These are phyloP conservation scores for Pseudochirops cupreus DNA, from an alignment of 2,797 vertebrate genomes.

Conservation along the genomic window DNA sequence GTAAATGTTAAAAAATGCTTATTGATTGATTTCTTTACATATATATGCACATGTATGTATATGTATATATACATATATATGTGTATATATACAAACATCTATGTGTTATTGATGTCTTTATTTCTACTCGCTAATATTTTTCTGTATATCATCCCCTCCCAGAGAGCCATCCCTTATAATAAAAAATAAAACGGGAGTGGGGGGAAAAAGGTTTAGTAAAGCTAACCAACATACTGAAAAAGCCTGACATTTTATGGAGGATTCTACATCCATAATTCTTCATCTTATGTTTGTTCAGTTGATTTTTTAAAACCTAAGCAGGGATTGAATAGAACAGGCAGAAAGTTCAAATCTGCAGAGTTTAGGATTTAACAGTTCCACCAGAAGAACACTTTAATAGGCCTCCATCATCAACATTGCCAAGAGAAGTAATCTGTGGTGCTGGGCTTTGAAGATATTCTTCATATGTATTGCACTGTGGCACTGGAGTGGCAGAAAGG, in stretches of 20 bases:
- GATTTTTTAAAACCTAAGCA: not conserved
- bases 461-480: not conserved
- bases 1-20: not conserved
- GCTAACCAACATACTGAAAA: not conserved
- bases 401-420: not conserved
- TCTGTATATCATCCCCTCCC: not conserved
- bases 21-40: not conserved
- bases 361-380: not conserved
- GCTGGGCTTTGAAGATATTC: not conserved
- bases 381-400: not conserved
- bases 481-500: not conserved
- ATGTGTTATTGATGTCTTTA: not conserved
- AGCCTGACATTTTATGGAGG: not conserved
- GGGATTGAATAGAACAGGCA: not conserved
- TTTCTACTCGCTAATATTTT: not conserved
- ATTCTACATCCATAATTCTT: not conserved
- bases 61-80: not conserved
- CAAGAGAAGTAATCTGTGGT: not conserved
- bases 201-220: not conserved
- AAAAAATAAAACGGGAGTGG: not conserved
- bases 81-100: not conserved
- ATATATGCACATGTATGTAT: not conserved
- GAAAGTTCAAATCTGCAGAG: not conserved
- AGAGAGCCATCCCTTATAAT: not conserved
- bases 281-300: not conserved